Base-by-base conservation (phyloP, 2,797 vertebrate genomes). In the Crenichthys baileyi region DNA sequence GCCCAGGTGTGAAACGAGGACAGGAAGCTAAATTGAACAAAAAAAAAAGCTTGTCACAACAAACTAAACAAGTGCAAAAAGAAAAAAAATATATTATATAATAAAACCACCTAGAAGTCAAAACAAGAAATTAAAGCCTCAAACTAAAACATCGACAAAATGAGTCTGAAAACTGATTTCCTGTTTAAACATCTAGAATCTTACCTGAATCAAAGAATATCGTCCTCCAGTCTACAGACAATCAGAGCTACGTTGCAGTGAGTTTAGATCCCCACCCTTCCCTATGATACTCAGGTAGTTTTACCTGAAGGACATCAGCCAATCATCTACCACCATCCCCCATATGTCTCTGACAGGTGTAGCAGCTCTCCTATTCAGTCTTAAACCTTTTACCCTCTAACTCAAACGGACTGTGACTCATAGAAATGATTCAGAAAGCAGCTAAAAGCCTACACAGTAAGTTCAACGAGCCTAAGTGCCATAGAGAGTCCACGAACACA, bases 271-370 rank as follows among this genome's bases (percentile, higher is more conserved):
- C 61, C 73, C 41, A 29, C 53, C 48, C 73, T 70, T 5, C 4
- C 48, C 67, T 41, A 5, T 41, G 55, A 24, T 31, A 75, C 73
- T 74, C 73, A 63, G 20, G 51, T 77, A 77, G 73, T 56, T 70
- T 70, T 58, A 80, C 81, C 82, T 81, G 75, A 31, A 3, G 74
- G 48, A 16, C 68, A 78, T 77, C 73, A 74, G 73, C 90, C 88
- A 90, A 89, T 88, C 53, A 7, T 2, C 29, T 73, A 31, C 12
- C 78, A 15, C 77, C 65, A 81, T 90, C 88, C 85, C 83, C 79
- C 29, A 0, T 0, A 12, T 73, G 8, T 56, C 70, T 56, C 72
- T n/a, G 74, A 90, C 91, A 31, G 80, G 91, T 90, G 81, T 4
- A 77, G 80, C 7, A 36, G 85, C 81, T 89, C 51, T 73, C 73